Evolutionary conservation across 2,113 vertebrate genomes (phyloP), one percentile per base, ranked within the genome.

Genomic region (Mustela nigripes): DNA sequence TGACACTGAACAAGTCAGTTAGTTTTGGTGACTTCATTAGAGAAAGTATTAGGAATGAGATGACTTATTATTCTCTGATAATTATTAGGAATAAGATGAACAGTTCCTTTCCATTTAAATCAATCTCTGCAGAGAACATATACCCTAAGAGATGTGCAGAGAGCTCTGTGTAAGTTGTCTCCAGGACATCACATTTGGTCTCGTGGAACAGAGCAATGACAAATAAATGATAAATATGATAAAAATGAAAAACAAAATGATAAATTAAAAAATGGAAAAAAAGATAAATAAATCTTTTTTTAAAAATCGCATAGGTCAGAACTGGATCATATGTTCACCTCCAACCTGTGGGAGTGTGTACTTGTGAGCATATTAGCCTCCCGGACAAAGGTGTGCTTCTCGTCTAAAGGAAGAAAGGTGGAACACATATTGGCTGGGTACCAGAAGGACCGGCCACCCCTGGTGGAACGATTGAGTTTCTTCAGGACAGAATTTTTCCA

Each of bases 161-260:
- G 58, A 69, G 50, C 12, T 10, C 0, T 0, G 6, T 4, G 0
- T 19, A 2, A 31, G 22, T 11, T 5, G 6, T 67, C 67, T n/a
- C 12, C 12, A 36, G 36, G 45, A 16, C 1, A 1, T 26, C 58
- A 15, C 2, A 5, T 45, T 22, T 21, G 12, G 65, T 15, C 31
- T 53, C n/a, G 0, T 18, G 45, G 73, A 15, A 8, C 53, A 56
- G 53, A 56, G 53, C 53, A 18, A 56, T 56, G 53, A 18, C 5
- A 6, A 56, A 56, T 56, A 56, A 56, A 18, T 56, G 53, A 56
- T 56, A 16, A 56, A 56, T 56, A 56, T 18, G 53, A 56, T 56
- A 56, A 56, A 56, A 56, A 56, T 56, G 53, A 56, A 18, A 53
- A 53, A 53, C 4, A 12, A 53, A 53, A 53, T 15, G 50, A 53